Percentiles rank a stretch among this genome's conserved stretches.
These are phyloP conservation scores for Phrynosoma platyrhinos DNA, from an alignment of 2,113 vertebrate species.

Conservation along the genomic window DNA sequence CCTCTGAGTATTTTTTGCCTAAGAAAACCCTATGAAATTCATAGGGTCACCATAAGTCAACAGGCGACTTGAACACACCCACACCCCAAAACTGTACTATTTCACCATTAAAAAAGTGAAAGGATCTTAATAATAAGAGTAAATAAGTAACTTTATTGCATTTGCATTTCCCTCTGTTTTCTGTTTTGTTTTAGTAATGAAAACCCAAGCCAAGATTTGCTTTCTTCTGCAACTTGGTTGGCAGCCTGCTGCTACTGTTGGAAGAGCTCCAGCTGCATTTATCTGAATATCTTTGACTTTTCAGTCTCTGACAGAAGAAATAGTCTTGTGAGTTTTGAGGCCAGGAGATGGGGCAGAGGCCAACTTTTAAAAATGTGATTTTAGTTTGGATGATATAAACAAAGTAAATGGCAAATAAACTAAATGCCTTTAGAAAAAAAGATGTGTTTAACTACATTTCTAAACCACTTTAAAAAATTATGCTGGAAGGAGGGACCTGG, in stretches of 20 bases:
- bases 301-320: neutral
- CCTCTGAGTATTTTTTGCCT: no score
- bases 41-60: no score
- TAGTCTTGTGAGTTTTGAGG: neutral
- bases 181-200: neutral
- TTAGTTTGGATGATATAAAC: slow-evolving; percentile 71
- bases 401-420: slow-evolving; percentile 69
- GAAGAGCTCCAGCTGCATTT: neutral
- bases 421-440: slow-evolving; percentile 58
- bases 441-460: slow-evolving; percentile 69
- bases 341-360: neutral
- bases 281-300: slow-evolving; percentile 1
- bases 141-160: neutral
- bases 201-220: neutral
- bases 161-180: neutral
- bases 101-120: neutral
- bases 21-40: no score
- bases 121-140: neutral
- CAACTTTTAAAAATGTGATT: slow-evolving; percentile 64
- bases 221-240: neutral
- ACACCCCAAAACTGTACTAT: neutral
- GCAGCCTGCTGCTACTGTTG: neutral
- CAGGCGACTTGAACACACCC: no score
- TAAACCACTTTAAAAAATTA: slow-evolving; percentile 58
- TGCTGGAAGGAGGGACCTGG: slow-evolving; percentile 12